Conservation (phyloP, 2,888 invertebrate species). For the Campaea margaritaria region DNA sequence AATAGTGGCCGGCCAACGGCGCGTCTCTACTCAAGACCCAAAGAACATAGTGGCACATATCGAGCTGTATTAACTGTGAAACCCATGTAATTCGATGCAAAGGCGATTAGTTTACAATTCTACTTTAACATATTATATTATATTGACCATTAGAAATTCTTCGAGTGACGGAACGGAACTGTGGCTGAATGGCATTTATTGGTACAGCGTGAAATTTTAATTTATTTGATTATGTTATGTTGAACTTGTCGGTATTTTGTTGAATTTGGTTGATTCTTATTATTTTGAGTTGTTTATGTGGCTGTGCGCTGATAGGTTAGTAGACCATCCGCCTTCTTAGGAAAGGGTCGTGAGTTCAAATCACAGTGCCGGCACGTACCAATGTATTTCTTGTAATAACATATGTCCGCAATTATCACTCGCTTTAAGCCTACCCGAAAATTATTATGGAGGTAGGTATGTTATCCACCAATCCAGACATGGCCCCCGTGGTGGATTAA, state of each 20-base stretch:
- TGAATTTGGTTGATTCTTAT: not conserved
- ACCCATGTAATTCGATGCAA: conserved; percentile 29
- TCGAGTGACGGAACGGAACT: conserved; percentile 19
- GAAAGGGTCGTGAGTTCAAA: too few species aligned
- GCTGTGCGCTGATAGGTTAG: too few species aligned
- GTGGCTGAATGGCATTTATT: conserved; percentile 15
- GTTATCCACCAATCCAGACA: too few species aligned
- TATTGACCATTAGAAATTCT: conserved; percentile 27
- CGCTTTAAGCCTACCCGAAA: too few species aligned
- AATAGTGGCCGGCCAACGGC: too few species aligned
- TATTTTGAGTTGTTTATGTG: too few species aligned
- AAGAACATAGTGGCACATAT: conserved; percentile 10
- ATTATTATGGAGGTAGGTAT: too few species aligned
- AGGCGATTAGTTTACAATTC: conserved; percentile 26
- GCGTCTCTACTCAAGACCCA: conserved; percentile 8
- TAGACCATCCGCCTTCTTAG: too few species aligned
- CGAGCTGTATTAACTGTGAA: conserved; percentile 22
- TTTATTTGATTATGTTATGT: not conserved
- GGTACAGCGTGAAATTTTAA: conserved; percentile 17
- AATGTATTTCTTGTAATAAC: too few species aligned
- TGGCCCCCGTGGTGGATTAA: too few species aligned
- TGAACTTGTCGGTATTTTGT: not conserved
- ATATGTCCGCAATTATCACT: too few species aligned
- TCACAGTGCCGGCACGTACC: too few species aligned
- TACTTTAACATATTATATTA: conserved; percentile 19